Conservation (phyloP, 2,113 vertebrate species). For the Pungitius pungitius region DNA sequence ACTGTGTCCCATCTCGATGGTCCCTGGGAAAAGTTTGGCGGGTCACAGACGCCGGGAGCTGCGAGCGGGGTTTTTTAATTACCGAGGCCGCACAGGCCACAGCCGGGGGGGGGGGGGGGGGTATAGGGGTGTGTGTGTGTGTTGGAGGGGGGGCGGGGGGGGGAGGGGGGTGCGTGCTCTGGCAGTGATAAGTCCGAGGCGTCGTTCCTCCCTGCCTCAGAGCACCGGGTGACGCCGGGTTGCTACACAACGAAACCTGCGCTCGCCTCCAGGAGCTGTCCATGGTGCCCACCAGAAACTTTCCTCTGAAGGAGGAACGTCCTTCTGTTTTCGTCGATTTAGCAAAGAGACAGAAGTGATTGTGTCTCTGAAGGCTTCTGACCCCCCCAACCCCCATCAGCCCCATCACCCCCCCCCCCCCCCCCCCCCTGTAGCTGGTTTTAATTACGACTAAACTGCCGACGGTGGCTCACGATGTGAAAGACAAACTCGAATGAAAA, state of each 20-base stretch:
- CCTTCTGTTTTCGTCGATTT: background rate
- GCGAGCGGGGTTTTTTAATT: conserved; percentile 45
- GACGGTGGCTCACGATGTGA: conserved; percentile 25
- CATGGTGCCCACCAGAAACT: conserved; percentile 93
- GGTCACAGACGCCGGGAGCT: conserved; percentile 4
- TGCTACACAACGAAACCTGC: conserved; percentile 72
- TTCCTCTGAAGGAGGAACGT: conserved; percentile 2
- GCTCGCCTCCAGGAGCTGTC: conserved; percentile 86
- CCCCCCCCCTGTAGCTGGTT: too few species aligned
- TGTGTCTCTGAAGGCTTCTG: background rate
- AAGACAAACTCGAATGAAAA: conserved; percentile 17
- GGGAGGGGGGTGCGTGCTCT: conserved; percentile 61
- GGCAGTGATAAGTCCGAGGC: conserved; percentile 71
- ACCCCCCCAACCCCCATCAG: too few species aligned
- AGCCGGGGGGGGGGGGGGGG: too few species aligned
- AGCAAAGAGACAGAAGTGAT: background rate
- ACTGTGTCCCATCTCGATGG: background rate
- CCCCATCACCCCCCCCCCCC: too few species aligned
- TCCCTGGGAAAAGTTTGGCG: conserved; percentile 20
- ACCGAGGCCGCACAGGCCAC: conserved; percentile 44
- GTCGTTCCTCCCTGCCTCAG: conserved; percentile 71
- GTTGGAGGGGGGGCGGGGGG: too few species aligned
- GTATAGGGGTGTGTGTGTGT: too few species aligned
- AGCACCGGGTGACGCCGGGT: too few species aligned
- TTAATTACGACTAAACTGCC: conserved; percentile 12